Conservation (phyloP, 2,888 invertebrate species). For the Drosophila nigricruria region DNA sequence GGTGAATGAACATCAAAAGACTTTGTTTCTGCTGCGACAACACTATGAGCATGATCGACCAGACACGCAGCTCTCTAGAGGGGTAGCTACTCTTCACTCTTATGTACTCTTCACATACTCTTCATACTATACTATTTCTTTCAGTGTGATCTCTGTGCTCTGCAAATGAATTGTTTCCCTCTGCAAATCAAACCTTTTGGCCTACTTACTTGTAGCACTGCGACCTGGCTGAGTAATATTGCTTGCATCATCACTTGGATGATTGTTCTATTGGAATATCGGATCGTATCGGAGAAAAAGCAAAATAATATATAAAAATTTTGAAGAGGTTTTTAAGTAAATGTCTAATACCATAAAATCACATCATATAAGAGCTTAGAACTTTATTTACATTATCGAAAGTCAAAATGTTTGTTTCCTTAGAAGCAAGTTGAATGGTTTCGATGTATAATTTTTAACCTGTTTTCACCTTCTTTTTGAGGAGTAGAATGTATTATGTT, state of each 20-base stretch:
- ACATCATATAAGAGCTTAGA: too few species aligned
- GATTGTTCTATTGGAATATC: slow-evolving; percentile 42
- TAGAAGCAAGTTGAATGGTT: too few species aligned
- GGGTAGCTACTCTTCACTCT: slow-evolving; percentile 20
- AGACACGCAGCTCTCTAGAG: background rate
- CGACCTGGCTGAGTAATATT: slow-evolving; percentile 35
- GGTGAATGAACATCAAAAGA: slow-evolving; percentile 13
- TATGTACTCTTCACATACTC: background rate
- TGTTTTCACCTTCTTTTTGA: too few species aligned
- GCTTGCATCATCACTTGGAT: slow-evolving; percentile 36
- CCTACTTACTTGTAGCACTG: slow-evolving; percentile 19
- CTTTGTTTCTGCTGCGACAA: background rate
- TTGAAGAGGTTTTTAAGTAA: background rate
- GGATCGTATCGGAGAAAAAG: background rate
- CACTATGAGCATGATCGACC: background rate
- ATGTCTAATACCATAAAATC: too few species aligned
- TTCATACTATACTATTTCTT: slow-evolving; percentile 16
- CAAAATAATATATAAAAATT: background rate
- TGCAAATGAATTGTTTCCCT: slow-evolving; percentile 42
- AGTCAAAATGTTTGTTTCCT: too few species aligned
- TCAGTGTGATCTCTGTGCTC: slow-evolving; percentile 40
- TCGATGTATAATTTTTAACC: too few species aligned
- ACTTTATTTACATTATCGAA: too few species aligned
- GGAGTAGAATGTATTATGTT: too few species aligned
- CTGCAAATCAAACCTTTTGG: slow-evolving; percentile 30